phyloP scores from a whole-genome alignment of 2,888 invertebrate genomes.

The Dynastes hyllus region DNA sequence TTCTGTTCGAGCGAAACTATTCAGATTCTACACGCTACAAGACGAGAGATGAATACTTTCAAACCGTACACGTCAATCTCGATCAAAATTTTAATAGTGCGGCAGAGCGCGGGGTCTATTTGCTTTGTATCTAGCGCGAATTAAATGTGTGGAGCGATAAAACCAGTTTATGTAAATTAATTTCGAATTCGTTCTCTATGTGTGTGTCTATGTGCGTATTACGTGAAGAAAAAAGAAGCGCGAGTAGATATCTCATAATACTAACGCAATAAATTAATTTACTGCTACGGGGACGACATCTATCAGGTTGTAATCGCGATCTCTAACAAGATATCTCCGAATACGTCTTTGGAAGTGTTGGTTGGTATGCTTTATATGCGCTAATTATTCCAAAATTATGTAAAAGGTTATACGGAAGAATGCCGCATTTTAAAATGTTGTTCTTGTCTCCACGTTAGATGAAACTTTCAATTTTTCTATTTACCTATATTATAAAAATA shows the following conservation, averaged over 20 bases:
- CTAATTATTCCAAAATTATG: no score
- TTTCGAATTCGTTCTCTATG: background rate
- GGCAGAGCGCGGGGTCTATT: background rate
- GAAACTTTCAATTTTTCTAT: no score
- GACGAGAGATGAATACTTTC: background rate
- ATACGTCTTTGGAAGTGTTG: no score
- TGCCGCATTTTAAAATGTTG: no score
- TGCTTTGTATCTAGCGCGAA: constrained; percentile 5
- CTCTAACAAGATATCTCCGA: background rate
- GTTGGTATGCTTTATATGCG: no score
- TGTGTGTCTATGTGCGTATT: no score
- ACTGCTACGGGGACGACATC: background rate
- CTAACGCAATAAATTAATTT: constrained; percentile 15
- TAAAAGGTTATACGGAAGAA: no score
- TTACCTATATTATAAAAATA: no score
- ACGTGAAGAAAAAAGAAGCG: background rate
- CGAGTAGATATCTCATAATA: background rate
- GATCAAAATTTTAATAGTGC: constrained; percentile 9
- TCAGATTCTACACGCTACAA: background rate
- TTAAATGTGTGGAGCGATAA: background rate
- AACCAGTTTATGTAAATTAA: constrained; percentile 19
- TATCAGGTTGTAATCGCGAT: constrained; percentile 1
- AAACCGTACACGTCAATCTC: background rate
- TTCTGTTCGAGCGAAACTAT: background rate
- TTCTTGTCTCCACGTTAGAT: no score